These are phyloP conservation scores for Epirrhoe alternata DNA, from an alignment of 2,888 invertebrate species.

Conservation along the genomic window DNA sequence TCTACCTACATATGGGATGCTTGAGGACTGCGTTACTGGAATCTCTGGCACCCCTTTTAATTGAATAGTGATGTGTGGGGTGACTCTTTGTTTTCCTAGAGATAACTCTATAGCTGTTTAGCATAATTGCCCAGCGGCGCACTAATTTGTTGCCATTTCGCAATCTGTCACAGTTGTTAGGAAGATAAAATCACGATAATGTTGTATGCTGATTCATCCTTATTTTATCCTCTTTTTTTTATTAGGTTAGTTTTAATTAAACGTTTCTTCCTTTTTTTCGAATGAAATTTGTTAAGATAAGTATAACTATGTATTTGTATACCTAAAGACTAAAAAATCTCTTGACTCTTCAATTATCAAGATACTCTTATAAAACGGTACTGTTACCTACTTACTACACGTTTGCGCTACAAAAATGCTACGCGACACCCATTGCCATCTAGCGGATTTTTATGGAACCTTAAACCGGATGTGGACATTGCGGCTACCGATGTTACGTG, in stretches of 20 bases:
- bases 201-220: not conserved
- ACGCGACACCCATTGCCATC: conserved; percentile 67
- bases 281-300: no score
- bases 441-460: conserved; percentile 57
- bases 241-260: no score
- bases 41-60: conserved; percentile 80
- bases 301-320: no score
- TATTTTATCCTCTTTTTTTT: not conserved
- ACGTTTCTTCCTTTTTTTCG: no score
- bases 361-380: no score
- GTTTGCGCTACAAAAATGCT: conserved; percentile 3
- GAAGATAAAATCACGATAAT: conserved; percentile 4
- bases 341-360: not conserved
- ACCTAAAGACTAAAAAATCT: no score
- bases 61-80: conserved; percentile 79
- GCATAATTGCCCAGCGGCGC: conserved; percentile 77
- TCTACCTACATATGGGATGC: not conserved
- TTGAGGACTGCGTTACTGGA: conserved; percentile 71
- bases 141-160: conserved; percentile 79
- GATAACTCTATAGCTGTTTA: conserved; percentile 81
- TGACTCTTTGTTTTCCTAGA: conserved; percentile 76
- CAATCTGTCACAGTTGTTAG: conserved; percentile 74
- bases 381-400: no score
- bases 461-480: conserved; percentile 42
- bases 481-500: not conserved